A percentile compares a stretch with the other conserved stretches of the same genome.
Evolutionary conservation across 2,113 vertebrate species (phyloP).

Genomic region (Danionella cerebrum): DNA sequence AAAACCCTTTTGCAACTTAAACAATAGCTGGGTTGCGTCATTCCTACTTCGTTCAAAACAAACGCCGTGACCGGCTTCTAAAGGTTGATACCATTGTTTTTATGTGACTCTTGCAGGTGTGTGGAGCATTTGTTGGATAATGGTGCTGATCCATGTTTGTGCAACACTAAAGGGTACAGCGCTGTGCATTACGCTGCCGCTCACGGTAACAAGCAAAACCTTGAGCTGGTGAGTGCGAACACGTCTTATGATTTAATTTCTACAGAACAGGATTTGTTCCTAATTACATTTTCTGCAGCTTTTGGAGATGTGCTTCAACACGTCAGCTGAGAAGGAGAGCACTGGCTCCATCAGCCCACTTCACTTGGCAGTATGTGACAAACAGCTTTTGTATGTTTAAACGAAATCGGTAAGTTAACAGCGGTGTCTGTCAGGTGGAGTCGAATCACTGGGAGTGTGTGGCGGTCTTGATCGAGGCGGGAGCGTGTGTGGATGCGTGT

Average conservation of each 20-base stretch:
- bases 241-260: not conserved
- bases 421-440: conserved; percentile 14
- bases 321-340: conserved; percentile 87
- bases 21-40: not conserved
- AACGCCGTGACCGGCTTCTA: too few relatives aligned
- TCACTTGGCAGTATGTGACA: conserved; percentile 88
- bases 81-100: too few relatives aligned
- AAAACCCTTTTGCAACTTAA: too few relatives aligned
- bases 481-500: conserved; percentile 70
- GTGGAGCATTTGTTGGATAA: conserved; percentile 91
- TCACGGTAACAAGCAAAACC: conserved; percentile 89
- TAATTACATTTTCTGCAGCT: conserved; percentile 62
- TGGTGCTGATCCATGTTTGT: conserved; percentile 85
- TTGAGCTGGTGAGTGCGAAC: conserved; percentile 78
- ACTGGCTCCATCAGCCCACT: conserved; percentile 87
- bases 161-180: conserved; percentile 89
- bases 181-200: conserved; percentile 94
- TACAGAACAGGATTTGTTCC: not conserved
- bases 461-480: conserved; percentile 25
- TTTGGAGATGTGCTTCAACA: conserved; percentile 95
- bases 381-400: too few relatives aligned
- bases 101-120: conserved; percentile 64
- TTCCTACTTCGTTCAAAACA: too few relatives aligned
- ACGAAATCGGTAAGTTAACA: too few relatives aligned
- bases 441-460: conserved; percentile 38